Evolutionary conservation across 1,140 invertebrate genomes (phyloP).

Genomic region (Pentalonia nigronervosa): DNA sequence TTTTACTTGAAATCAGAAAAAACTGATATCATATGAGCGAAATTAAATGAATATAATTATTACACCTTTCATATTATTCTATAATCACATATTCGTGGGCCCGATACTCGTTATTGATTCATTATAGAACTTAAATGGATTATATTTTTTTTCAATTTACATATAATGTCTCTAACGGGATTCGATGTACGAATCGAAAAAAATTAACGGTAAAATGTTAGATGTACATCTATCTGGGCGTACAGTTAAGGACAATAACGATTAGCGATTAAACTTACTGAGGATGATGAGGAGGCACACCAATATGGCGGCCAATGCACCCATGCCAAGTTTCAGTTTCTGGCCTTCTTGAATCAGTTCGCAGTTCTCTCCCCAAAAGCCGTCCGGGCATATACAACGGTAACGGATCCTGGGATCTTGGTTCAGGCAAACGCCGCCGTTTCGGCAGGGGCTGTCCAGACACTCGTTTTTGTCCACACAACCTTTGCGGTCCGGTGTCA

Average conservation of each 20-base stretch:
- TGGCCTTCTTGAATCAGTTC: conserved; percentile 91
- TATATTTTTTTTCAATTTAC: not conserved
- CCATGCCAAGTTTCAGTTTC: conserved; percentile 91
- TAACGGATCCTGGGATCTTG: conserved; percentile 84
- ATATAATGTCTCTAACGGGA: too few species aligned
- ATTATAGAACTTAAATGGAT: too few species aligned
- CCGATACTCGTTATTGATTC: not conserved
- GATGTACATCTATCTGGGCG: not conserved
- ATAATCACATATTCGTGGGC: not conserved
- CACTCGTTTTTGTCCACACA: conserved; percentile 95
- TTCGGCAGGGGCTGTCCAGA: conserved; percentile 88
- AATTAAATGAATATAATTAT: not conserved
- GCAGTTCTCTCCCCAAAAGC: conserved; percentile 93
- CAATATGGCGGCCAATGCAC: conserved; percentile 89
- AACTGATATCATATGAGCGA: not conserved
- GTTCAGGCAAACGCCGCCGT: conserved; percentile 88
- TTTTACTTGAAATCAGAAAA: not conserved
- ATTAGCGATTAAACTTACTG: conserved; percentile 71
- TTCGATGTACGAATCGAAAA: not conserved
- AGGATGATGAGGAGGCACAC: conserved; percentile 93
- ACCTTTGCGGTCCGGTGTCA: conserved; percentile 86
- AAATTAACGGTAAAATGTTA: not conserved
- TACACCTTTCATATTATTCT: not conserved
- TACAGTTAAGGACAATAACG: not conserved
- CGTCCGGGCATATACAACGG: conserved; percentile 84